Evolutionary conservation across 2,113 vertebrate genomes (phyloP).

Genomic region (Cyanocitta stelleri): DNA sequence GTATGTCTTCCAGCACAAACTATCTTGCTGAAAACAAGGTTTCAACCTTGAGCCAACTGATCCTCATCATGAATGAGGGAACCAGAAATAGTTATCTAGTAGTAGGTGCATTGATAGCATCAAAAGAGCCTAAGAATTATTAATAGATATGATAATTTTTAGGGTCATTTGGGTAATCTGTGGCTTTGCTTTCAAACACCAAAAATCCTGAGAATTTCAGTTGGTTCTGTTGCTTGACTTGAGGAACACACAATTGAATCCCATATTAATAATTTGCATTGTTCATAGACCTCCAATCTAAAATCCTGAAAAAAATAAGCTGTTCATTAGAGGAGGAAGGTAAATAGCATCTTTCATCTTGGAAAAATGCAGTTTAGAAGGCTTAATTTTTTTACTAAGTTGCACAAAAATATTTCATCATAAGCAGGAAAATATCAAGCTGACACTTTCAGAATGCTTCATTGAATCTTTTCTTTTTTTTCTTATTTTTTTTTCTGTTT

Average conservation of each 20-base stretch:
- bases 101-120: background rate
- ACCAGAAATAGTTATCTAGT: background rate
- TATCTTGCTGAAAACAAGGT: background rate
- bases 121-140: background rate
- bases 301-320: background rate
- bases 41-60: background rate
- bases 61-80: background rate
- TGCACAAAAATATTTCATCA: background rate
- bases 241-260: background rate
- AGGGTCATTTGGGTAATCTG: background rate
- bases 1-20: background rate
- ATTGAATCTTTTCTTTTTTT: background rate
- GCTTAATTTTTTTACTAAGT: background rate
- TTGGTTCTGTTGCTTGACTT: background rate
- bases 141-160: background rate
- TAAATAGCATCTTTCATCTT: background rate
- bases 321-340: background rate
- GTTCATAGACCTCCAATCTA: background rate
- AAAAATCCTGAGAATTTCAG: background rate
- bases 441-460: background rate
- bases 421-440: background rate
- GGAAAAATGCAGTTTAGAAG: background rate
- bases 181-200: background rate
- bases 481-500: background rate
- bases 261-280: background rate